Base-by-base conservation (phyloP, 2,113 vertebrate species). In the Chlorodrepanis virens region DNA sequence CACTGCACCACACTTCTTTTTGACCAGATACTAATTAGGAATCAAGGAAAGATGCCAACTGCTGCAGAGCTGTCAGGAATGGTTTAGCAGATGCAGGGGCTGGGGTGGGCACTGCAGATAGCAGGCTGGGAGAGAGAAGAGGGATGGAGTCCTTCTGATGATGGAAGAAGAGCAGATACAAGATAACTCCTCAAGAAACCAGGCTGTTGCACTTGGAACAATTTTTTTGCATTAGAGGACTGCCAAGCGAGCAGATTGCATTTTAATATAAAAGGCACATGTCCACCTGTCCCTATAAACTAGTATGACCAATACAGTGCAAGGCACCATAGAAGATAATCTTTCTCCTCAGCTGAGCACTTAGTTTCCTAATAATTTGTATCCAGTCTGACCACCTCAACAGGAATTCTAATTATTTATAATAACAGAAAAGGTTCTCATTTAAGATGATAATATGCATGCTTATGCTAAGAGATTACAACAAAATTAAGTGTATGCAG, bases 181-280 rank as follows among this genome's bases (percentile, higher is more conserved):
- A 81, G 60, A 27, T 40, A 79, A 37, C 49, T 85, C 31, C n/a
- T 70, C 28, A 44, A 19, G 65, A 88, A 85, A 79, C 18, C 12
- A 85, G 45, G 75, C 40, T 85, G 24, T 33, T 76, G 70, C 23
- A 69, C 57, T 61, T 35, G n/a, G 40, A 85, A 50, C 25, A 33
- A 3, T 44, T 31, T 68, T 68, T 90, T 85, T 85, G 35, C 61
- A 69, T 24, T 42, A 90, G 37, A 71, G 27, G 22, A 31, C 54
- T 96, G 90, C 70, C 82, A 94, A 94, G 82, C 44, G 33, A 90
- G 53, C 90, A 90, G 75, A 72, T 50, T 72, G 93, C 45, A 65
- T 72, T 71, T 81, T 87, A 63, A 80, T 50, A 69, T 61, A 92
- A 86, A 93, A 85, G 71, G 33, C 59, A 88, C 9, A 1, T 22